phyloP scores from a whole-genome alignment of 2,797 vertebrate genomes.

The Alauda arvensis region DNA sequence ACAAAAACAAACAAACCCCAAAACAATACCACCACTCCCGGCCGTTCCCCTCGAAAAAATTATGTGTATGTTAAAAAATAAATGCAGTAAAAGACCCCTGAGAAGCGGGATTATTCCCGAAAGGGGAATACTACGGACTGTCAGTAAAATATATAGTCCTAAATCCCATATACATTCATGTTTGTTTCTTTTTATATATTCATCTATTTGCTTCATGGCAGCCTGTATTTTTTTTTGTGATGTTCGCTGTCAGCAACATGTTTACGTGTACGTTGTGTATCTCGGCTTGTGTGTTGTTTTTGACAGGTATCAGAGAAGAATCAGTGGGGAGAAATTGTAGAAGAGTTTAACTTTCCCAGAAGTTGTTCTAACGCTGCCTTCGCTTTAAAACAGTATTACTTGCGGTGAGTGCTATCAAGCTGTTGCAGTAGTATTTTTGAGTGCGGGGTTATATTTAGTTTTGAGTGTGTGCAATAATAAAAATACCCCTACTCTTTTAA shows the following conservation, averaged over 20 bases:
- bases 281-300: slow-evolving; percentile 62
- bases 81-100: slow-evolving; percentile 8
- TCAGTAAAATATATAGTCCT: slow-evolving; percentile 20
- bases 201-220: slow-evolving; percentile 56
- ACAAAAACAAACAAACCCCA: slow-evolving; percentile 78
- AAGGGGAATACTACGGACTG: not conserved
- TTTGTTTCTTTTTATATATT: slow-evolving; percentile 27
- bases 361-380: slow-evolving; percentile 98
- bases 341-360: slow-evolving; percentile 97
- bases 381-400: slow-evolving; percentile 99
- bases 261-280: slow-evolving; percentile 66
- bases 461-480: slow-evolving; percentile 11
- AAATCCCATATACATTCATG: not conserved
- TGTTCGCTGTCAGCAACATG: slow-evolving; percentile 46
- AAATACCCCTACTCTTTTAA: slow-evolving; percentile 16
- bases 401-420: slow-evolving; percentile 88
- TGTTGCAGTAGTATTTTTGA: slow-evolving; percentile 58
- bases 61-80: not conserved
- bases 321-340: slow-evolving; percentile 95
- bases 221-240: slow-evolving; percentile 32
- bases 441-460: slow-evolving; percentile 23
- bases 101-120: not conserved
- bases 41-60: not conserved
- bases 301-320: slow-evolving; percentile 97
- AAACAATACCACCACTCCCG: not conserved